Evolutionary conservation across 2,888 invertebrate species (phyloP), one percentile per base, ranked within the genome.

Genomic region (Eilema caniola): DNA sequence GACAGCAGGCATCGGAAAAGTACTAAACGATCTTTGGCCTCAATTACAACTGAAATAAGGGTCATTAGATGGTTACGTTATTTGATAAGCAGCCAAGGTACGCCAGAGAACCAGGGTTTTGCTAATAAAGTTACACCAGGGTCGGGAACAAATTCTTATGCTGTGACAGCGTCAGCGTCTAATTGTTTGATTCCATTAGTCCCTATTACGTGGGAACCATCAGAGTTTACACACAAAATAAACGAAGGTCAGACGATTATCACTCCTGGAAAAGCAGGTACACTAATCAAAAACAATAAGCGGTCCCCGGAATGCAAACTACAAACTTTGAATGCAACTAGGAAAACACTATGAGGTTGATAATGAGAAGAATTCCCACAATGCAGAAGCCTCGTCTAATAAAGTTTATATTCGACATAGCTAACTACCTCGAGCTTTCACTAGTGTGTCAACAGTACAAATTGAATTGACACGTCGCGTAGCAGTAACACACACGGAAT

Each of bases 391-490:
- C 5, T 57, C 24, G 16, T 31, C 31, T 24, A 63, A 79, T 78
- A 71, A 74, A 68, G 33, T 78, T 74, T 57, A 78, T 72, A 78
- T 53, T 67, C 67, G 37, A 71, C 53, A 73, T 64, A 66, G 70
- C 47, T 60, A 47, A 69, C 60, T 41, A 67, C 62, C 70, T 74
- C 69, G 20, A 74, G 87, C 88, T 89, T 88, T 88, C 87, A 86
- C 88, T 86, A 74, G 73, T 78, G 79, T 83, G 80, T 80, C 81
- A 85, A 89, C 85, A 80, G 76, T 78, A 73, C 86, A 92, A 94
- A 94, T 94, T 92, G 78, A 93, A 93, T 93, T 93, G 79, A 91
- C 93, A 93, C 88, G 77, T 84, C 84, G 86, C 86, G 87, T 83
- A 86, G 85, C 85, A 88, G 84, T 74, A 82, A 77, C 83, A 82